These are phyloP conservation scores for Pteria penguin DNA, from an alignment of 2,888 invertebrate species.

Conservation along the genomic window DNA sequence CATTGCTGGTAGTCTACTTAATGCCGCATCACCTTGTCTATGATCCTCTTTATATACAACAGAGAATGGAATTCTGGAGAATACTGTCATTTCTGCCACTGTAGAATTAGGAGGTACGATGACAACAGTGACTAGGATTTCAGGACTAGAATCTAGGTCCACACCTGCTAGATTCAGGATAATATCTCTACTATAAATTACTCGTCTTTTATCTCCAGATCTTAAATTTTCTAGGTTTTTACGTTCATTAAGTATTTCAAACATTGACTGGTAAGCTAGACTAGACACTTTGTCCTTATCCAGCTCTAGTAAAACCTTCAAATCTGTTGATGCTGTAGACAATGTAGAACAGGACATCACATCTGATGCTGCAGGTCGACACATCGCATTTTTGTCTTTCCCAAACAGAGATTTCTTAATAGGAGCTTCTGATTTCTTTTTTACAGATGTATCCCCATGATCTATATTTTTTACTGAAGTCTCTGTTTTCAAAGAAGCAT, in stretches of 20 bases:
- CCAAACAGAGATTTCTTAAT: background rate
- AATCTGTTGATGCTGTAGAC: background rate
- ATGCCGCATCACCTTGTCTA: conserved; percentile 20
- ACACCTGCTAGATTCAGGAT: conserved; percentile 26
- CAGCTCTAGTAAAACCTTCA: conserved; percentile 28
- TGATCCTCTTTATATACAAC: conserved; percentile 17
- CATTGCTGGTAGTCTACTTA: conserved; percentile 26
- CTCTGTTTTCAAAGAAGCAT: background rate
- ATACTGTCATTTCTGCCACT: conserved; percentile 41
- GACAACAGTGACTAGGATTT: conserved; percentile 28
- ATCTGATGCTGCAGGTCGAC: background rate
- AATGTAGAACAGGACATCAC: background rate
- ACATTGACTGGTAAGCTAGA: conserved; percentile 31
- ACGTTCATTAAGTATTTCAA: conserved; percentile 42
- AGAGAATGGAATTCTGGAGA: conserved; percentile 38
- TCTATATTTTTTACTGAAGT: background rate
- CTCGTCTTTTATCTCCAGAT: conserved; percentile 3
- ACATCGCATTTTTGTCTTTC: background rate
- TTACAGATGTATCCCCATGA: background rate
- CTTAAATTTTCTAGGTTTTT: conserved; percentile 21
- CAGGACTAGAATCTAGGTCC: conserved; percentile 8
- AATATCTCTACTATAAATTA: conserved; percentile 34
- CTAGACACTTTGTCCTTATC: conserved; percentile 38
- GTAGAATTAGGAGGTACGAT: conserved; percentile 37
- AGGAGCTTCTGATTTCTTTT: background rate